A percentile compares a stretch with the other conserved stretches of the same genome.
These are phyloP conservation scores for Strigops habroptila DNA, from an alignment of 2,113 vertebrate species.

Conservation along the genomic window DNA sequence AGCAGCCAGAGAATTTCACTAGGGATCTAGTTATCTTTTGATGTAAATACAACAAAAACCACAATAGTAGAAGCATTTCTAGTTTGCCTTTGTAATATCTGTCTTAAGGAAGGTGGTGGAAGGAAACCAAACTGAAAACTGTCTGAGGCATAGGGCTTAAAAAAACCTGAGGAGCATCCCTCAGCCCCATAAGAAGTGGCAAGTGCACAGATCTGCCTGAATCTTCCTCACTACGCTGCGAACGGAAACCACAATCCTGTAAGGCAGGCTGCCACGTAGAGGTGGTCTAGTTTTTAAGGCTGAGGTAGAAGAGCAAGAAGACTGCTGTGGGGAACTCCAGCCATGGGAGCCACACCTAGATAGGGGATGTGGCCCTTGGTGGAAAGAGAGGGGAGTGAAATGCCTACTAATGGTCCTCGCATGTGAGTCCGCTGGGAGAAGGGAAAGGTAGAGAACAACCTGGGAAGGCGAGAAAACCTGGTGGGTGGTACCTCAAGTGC, in stretches of 20 bases:
- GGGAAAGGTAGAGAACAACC: neutral
- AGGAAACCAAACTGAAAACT: neutral
- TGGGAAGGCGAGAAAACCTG: neutral
- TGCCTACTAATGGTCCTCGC: neutral
- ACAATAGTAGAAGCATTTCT: neutral
- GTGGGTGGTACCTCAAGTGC: neutral
- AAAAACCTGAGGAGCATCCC: neutral
- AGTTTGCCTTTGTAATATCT: neutral
- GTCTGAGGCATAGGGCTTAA: neutral
- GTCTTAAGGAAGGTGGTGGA: neutral
- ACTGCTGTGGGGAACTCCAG: neutral
- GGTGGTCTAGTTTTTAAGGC: neutral
- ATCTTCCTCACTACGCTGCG: neutral
- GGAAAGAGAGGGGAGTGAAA: neutral
- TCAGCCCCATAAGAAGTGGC: neutral
- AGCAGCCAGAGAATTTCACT: neutral
- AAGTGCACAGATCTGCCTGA: neutral
- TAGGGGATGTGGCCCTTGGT: neutral
- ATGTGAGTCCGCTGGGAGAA: accelerated
- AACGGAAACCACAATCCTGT: neutral
- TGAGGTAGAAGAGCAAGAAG: neutral
- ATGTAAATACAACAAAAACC: neutral
- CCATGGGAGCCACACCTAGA: neutral
- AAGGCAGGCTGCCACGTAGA: neutral
- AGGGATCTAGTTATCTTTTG: neutral